Evolutionary conservation across 2,888 invertebrate genomes (phyloP).

Genomic region (Acleris cristana): DNA sequence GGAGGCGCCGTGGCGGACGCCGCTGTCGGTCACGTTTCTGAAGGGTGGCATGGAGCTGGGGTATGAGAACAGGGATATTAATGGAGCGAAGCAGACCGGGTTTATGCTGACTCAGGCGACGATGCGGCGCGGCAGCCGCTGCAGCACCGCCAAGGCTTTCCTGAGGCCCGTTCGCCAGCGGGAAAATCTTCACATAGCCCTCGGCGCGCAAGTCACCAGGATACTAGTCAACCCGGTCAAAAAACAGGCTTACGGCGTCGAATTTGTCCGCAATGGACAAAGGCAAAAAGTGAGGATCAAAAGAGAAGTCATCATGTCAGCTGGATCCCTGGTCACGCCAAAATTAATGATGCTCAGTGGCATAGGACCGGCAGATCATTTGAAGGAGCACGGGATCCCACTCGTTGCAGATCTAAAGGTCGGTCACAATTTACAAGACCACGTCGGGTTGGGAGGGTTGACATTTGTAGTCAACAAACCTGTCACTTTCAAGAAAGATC

Average conservation of each 20-base stretch:
- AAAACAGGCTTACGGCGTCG: slow-evolving; percentile 90
- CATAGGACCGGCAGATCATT: slow-evolving; percentile 91
- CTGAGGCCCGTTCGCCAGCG: slow-evolving; percentile 91
- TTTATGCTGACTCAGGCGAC: slow-evolving; percentile 95
- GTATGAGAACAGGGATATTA: slow-evolving; percentile 91
- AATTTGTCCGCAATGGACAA: slow-evolving; percentile 87
- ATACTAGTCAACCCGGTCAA: slow-evolving; percentile 87
- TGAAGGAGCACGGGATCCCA: slow-evolving; percentile 88
- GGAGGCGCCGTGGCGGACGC: slow-evolving; percentile 93
- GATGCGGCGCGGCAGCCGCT: slow-evolving; percentile 91
- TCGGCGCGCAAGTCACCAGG: slow-evolving; percentile 89
- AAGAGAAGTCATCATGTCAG: slow-evolving; percentile 92
- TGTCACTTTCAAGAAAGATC: slow-evolving; percentile 89
- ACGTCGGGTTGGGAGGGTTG: slow-evolving; percentile 93
- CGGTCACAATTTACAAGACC: slow-evolving; percentile 94
- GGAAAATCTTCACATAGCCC: slow-evolving; percentile 90
- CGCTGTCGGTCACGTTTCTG: slow-evolving; percentile 91
- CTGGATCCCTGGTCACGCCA: slow-evolving; percentile 94
- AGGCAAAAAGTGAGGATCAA: slow-evolving; percentile 88
- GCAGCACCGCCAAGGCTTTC: slow-evolving; percentile 95
- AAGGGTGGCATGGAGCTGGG: slow-evolving; percentile 93
- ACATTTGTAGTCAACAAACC: slow-evolving; percentile 93
- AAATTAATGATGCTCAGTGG: slow-evolving; percentile 96
- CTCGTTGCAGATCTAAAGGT: slow-evolving; percentile 90
- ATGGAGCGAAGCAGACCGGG: slow-evolving; percentile 92